These are phyloP conservation scores for Gymnodraco acuticeps DNA, from an alignment of 2,797 vertebrate genomes.

Conservation along the genomic window DNA sequence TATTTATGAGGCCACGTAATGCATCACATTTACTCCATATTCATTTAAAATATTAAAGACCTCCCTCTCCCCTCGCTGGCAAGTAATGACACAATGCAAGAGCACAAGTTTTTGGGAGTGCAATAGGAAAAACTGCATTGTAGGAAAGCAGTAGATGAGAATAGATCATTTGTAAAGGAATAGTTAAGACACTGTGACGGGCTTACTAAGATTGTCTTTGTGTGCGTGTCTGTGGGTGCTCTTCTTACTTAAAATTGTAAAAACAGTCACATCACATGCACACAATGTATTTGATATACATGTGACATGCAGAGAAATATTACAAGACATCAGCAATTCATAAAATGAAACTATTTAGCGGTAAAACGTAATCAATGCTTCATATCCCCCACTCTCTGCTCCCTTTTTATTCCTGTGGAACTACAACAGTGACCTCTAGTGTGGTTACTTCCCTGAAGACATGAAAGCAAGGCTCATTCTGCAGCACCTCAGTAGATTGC, in stretches of 20 bases:
- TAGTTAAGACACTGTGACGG: neutral
- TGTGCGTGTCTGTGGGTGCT: neutral
- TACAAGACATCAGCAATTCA: neutral
- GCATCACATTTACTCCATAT: conserved; percentile 68
- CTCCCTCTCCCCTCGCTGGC: conserved; percentile 15
- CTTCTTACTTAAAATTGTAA: neutral
- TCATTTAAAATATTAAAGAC: conserved; percentile 74
- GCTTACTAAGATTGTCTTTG: neutral
- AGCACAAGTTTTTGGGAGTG: neutral
- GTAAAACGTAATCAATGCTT: conserved; percentile 19
- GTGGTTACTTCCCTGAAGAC: conserved; percentile 78
- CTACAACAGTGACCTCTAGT: conserved; percentile 99
- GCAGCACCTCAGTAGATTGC: neutral
- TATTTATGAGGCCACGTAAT: conserved; percentile 73
- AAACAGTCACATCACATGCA: neutral
- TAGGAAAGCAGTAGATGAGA: neutral
- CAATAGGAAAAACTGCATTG: conserved; percentile 2
- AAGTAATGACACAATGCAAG: conserved; percentile 31
- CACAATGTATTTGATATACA: neutral
- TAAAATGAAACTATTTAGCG: conserved; percentile 14
- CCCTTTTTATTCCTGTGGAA: conserved; percentile 76
- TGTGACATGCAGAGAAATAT: conserved; percentile 20
- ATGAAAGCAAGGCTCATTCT: conserved; percentile 1
- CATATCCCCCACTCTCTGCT: conserved; percentile 11
- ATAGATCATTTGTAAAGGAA: neutral